A percentile compares a stretch with the other conserved stretches of the same genome.
Evolutionary conservation across 1,140 invertebrate species (phyloP).

Genomic region (Homalodisca vitripennis): DNA sequence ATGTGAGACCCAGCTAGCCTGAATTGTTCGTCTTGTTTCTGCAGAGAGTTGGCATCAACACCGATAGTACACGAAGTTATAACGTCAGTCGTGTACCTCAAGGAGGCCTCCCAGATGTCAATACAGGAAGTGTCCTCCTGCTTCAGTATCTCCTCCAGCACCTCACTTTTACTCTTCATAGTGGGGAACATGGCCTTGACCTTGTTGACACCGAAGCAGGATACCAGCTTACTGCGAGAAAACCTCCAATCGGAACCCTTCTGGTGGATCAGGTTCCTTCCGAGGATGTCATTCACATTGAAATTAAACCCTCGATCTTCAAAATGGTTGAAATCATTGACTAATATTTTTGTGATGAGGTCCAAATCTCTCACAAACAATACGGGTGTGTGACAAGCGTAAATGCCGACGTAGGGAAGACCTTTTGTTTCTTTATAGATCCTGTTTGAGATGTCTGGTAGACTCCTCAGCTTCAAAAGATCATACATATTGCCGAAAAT

Average conservation of each 20-base stretch:
- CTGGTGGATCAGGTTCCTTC: constrained; percentile 16
- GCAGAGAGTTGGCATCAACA: neutral
- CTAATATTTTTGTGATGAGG: neutral
- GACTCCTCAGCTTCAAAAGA: neutral
- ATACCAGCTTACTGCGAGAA: neutral
- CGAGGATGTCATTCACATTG: neutral
- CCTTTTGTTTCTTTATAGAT: constrained; percentile 9
- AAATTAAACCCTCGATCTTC: constrained; percentile 14
- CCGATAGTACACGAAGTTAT: constrained; percentile 4
- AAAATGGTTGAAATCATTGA: constrained; percentile 13
- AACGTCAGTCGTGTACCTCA: constrained; percentile 11
- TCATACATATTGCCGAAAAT: neutral
- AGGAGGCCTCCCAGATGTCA: neutral
- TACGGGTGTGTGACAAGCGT: constrained; percentile 9
- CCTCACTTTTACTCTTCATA: constrained; percentile 1
- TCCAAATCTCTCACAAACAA: neutral
- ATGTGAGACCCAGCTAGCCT: neutral
- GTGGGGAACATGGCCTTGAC: constrained; percentile 4
- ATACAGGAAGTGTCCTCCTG: neutral
- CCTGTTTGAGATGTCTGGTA: neutral
- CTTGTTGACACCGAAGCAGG: neutral
- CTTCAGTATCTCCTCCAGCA: neutral
- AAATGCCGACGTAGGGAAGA: constrained; percentile 2
- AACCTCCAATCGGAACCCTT: constrained; percentile 1
- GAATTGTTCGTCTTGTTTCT: neutral